Base-by-base conservation (phyloP, 2,888 invertebrate species). In the Caenorhabditis uteleia region DNA sequence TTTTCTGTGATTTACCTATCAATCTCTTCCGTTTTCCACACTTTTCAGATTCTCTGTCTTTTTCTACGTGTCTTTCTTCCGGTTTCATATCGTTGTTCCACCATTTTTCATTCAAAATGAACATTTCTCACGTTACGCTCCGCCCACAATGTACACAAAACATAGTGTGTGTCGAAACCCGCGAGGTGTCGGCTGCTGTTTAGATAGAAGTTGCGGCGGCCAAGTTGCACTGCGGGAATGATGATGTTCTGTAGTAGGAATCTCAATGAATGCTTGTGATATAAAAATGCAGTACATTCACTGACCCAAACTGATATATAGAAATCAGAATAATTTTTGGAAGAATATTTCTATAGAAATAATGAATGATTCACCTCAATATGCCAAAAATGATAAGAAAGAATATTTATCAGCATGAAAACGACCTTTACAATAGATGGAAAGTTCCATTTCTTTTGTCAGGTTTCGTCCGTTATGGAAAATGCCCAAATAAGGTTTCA, bases 171-270 rank as follows among this genome's bases (percentile, higher is more conserved):
- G 46, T 42, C 60, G 54, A 33, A 49, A 51, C 53, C 44, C 54
- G 60, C 21, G 39, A 45, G 29, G 20, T 40, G 60, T 61, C 60
- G 60, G 54, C 40, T n/a, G 54, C 54, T 14, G 27, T 21, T 12
- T 2, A 38, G 5, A 21, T 18, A 21, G 39, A 29, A 14, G 23
- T 48, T 16, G 1, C 29, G 26, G 2, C 16, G 40, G 7, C 10
- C 1, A 25, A 14, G n/a, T 14, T 31, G 3, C 5, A 16, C 3
- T 5, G 20, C 10, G 12, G 60, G 60, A 49, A 55, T 61, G 60
- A 61, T 50, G 60, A 61, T 46, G 26, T 61, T 61, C 60, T 61
- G 60, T 61, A 54, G 60, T 61, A 61, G 60, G 60, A 61, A 61
- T 61, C 60, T 61, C 60, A 36, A 55, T 61, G 60, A 61, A 40